phyloP scores from a whole-genome alignment of 2,797 vertebrate genomes.

The Enteromius viviparus region DNA sequence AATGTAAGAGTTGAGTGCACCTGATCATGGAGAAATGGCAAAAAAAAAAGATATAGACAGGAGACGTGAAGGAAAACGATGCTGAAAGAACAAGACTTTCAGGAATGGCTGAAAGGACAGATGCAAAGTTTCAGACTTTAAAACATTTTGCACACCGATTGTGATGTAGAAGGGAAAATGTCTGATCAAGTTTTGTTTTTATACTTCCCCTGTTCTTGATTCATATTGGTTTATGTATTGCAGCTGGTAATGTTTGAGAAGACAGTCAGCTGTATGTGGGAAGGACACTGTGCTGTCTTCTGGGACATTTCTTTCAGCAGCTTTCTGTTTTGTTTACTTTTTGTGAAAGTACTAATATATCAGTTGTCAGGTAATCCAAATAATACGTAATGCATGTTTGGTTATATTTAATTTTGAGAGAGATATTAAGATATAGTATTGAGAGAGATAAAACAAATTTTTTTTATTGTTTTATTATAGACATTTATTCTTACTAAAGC shows the following conservation, averaged over 20 bases:
- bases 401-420: not conserved
- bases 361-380: not conserved
- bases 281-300: not conserved
- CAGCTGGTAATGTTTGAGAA: slow-evolving; percentile 30
- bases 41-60: not conserved
- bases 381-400: not conserved
- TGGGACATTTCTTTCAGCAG: slow-evolving; percentile 11
- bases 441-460: not conserved
- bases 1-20: slow-evolving; percentile 22
- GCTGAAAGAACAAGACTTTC: not conserved
- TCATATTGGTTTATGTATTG: not conserved
- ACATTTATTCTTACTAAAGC: not conserved
- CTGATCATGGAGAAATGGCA: not conserved
- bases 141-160: not conserved
- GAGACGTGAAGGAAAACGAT: not conserved
- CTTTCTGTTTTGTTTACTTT: slow-evolving; percentile 21
- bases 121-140: not conserved
- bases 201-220: not conserved
- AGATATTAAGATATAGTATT: too few relatives aligned
- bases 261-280: slow-evolving; percentile 19
- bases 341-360: not conserved
- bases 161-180: not conserved
- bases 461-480: not conserved
- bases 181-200: slow-evolving; percentile 8
- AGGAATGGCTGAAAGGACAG: not conserved